phyloP scores from a whole-genome alignment of 2,113 vertebrate species.

The Phyllostomus discolor region DNA sequence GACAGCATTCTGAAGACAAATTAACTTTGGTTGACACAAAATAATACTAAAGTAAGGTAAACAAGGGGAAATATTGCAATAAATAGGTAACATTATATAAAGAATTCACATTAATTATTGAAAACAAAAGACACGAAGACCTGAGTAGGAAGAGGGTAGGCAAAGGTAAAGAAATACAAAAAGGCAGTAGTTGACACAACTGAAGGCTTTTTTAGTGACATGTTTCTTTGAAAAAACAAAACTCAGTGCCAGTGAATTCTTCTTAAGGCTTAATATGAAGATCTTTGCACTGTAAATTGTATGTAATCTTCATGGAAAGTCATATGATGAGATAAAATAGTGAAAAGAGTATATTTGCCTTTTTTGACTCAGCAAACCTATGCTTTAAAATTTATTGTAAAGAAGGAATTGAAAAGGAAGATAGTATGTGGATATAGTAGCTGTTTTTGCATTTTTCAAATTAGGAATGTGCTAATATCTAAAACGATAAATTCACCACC shows the following conservation, averaged over 20 bases:
- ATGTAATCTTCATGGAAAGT: not conserved
- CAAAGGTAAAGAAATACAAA: not conserved
- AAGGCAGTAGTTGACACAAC: not conserved
- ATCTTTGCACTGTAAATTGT: not conserved
- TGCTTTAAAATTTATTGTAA: conserved; percentile 1
- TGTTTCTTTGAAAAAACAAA: not conserved
- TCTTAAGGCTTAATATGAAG: not conserved
- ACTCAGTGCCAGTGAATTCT: not conserved
- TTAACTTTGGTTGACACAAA: not conserved
- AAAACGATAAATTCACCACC: not conserved
- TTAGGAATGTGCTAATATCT: not conserved
- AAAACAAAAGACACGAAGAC: not conserved
- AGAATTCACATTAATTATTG: not conserved
- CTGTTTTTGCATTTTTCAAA: not conserved
- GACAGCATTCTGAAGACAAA: not conserved
- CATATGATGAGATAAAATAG: not conserved
- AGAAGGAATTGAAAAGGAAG: not conserved
- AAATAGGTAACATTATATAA: not conserved
- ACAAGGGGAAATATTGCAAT: not conserved
- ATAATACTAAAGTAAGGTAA: not conserved
- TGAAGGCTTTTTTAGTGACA: not conserved
- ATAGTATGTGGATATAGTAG: not conserved
- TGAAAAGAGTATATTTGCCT: not conserved
- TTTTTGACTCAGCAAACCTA: not conserved
- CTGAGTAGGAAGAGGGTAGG: not conserved